Conservation (phyloP, 2,888 invertebrate species). For the Stomorhina lunata region DNA sequence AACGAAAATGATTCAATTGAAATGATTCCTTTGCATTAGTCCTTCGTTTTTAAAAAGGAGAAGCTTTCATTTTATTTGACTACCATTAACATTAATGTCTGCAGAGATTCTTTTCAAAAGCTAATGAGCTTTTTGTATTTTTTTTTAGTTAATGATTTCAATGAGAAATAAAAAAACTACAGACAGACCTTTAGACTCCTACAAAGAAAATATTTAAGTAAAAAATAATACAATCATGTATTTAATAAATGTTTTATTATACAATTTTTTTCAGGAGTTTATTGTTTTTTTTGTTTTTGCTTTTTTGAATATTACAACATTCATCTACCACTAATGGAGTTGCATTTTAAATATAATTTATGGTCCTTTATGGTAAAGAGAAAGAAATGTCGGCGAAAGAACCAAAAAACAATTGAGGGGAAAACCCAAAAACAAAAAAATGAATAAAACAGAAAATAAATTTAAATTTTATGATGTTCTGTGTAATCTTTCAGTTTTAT, state of each 20-base stretch:
- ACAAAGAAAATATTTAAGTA: neutral
- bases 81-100: neutral
- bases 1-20: too few relatives aligned
- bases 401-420: neutral
- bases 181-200: neutral
- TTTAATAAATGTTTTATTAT: neutral
- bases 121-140: conserved; percentile 41
- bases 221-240: neutral
- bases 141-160: neutral
- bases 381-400: neutral
- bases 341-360: conserved; percentile 63
- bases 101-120: neutral
- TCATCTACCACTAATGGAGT: conserved; percentile 53
- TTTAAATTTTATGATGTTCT: conserved; percentile 60
- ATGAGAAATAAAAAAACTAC: too few relatives aligned
- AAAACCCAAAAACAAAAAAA: neutral
- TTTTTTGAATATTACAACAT: conserved; percentile 7
- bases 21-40: too few relatives aligned
- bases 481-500: conserved; percentile 48
- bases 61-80: too few relatives aligned
- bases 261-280: neutral
- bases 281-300: neutral
- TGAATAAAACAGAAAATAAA: conserved; percentile 43
- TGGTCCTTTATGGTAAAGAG: conserved; percentile 36
- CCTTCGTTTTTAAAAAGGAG: too few relatives aligned